Evolutionary conservation across 2,113 vertebrate genomes (phyloP).

Genomic region (Nematolebias whitei): DNA sequence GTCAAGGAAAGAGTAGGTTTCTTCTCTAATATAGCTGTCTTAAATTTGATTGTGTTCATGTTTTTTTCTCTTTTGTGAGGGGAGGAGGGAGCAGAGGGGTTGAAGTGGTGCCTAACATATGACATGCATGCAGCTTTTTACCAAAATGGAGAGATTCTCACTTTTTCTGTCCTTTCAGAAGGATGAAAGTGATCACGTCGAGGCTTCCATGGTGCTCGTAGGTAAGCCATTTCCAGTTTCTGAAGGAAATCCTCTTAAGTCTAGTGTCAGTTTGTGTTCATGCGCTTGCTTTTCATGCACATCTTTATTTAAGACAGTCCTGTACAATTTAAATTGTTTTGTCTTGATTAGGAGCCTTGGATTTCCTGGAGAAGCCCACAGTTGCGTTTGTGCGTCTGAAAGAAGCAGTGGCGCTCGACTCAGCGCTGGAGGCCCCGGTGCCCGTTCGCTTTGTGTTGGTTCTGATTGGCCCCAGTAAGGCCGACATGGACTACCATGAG

Average conservation of each 20-base stretch:
- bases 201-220: conserved; percentile 88
- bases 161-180: conserved; percentile 55
- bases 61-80: background rate
- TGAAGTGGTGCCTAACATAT: background rate
- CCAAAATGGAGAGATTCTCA: background rate
- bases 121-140: no score
- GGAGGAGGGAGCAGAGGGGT: no score
- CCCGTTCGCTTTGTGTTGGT: conserved; percentile 87
- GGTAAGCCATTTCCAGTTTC: conserved; percentile 78
- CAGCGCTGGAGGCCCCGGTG: conserved; percentile 63
- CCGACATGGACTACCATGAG: conserved; percentile 84
- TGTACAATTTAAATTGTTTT: background rate
- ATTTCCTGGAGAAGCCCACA: conserved; percentile 77
- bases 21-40: background rate
- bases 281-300: accelerated
- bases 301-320: background rate
- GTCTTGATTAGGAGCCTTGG: conserved; percentile 71
- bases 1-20: conserved; percentile 70
- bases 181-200: conserved; percentile 77
- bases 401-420: conserved; percentile 77
- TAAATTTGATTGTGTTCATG: background rate
- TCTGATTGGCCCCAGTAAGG: conserved; percentile 83
- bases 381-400: conserved; percentile 88
- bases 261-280: background rate
- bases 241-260: no score